phyloP scores from a whole-genome alignment of 2,888 invertebrate genomes.

The Tineola bisselliella region DNA sequence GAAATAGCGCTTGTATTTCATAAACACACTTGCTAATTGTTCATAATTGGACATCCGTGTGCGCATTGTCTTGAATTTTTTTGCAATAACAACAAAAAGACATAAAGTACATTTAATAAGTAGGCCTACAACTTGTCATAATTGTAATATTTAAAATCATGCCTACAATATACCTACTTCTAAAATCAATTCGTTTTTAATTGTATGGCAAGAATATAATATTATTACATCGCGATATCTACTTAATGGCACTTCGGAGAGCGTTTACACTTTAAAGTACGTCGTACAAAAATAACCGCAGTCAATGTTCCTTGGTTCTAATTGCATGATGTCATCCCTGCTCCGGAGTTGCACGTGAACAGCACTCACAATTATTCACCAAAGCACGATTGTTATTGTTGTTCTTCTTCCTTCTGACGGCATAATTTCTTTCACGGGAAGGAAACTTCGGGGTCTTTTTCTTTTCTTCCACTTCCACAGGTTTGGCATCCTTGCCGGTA shows the following conservation, averaged over 20 bases:
- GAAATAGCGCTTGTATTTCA: not conserved
- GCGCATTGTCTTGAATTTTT: not conserved
- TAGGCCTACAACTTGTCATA: not conserved
- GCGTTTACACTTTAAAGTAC: not conserved
- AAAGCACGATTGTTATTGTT: conserved; percentile 44
- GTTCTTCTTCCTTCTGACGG: conserved; percentile 69
- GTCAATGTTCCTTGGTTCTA: not conserved
- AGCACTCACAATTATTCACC: conserved; percentile 46
- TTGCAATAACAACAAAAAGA: not conserved
- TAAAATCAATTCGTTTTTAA: not conserved
- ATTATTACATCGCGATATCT: no score
- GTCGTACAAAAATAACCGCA: not conserved
- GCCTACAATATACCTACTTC: no score
- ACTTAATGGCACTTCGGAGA: not conserved
- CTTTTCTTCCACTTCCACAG: conserved; percentile 28
- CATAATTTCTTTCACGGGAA: conserved; percentile 74
- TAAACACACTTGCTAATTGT: not conserved
- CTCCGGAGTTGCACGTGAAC: conserved; percentile 46
- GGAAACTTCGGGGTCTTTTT: conserved; percentile 73
- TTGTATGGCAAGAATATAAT: not conserved
- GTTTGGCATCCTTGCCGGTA: conserved; percentile 33
- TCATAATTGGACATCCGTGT: not conserved
- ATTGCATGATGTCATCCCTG: conserved; percentile 27
- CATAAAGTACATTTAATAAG: not conserved
- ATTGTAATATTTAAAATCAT: no score